A percentile compares a stretch with the other conserved stretches of the same genome.
These are phyloP conservation scores for Miltochrista miniata DNA, from an alignment of 2,888 invertebrate genomes.

Conservation along the genomic window DNA sequence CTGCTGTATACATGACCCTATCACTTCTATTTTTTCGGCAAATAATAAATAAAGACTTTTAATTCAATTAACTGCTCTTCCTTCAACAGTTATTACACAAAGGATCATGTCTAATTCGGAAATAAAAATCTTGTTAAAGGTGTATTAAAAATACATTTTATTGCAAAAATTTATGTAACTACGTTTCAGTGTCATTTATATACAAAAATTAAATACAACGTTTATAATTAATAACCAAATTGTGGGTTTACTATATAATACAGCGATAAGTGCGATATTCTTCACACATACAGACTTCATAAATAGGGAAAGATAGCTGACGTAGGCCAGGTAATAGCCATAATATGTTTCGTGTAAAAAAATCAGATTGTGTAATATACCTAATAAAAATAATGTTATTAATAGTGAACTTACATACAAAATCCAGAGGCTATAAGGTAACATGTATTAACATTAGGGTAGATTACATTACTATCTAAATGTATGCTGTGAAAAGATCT, in stretches of 20 bases:
- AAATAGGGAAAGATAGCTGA: conserved; percentile 8
- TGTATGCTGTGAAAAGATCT: conserved; percentile 23
- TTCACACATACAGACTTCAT: conserved; percentile 25
- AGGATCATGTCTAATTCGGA: no score
- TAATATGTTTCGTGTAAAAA: neutral
- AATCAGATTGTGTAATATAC: conserved; percentile 21
- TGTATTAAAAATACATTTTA: conserved; percentile 84
- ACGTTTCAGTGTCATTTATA: conserved; percentile 79
- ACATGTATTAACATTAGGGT: conserved; percentile 39
- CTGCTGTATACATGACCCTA: no score
- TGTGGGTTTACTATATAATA: conserved; percentile 62
- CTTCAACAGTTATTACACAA: no score
- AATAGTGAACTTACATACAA: conserved; percentile 36
- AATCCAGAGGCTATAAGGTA: conserved; percentile 52
- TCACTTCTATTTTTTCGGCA: no score
- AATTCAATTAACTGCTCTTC: no score
- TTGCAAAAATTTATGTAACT: conserved; percentile 80
- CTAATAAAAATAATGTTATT: conserved; percentile 26
- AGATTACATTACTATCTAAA: conserved; percentile 19
- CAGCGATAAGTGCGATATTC: conserved; percentile 35
- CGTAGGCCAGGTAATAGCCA: conserved; percentile 4
- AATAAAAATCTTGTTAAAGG: conserved; percentile 58
- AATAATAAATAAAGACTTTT: no score
- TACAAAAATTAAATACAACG: conserved; percentile 79
- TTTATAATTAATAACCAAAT: conserved; percentile 56